Evolutionary conservation across 2,888 invertebrate species (phyloP).

Genomic region (Sialis lutaria): DNA sequence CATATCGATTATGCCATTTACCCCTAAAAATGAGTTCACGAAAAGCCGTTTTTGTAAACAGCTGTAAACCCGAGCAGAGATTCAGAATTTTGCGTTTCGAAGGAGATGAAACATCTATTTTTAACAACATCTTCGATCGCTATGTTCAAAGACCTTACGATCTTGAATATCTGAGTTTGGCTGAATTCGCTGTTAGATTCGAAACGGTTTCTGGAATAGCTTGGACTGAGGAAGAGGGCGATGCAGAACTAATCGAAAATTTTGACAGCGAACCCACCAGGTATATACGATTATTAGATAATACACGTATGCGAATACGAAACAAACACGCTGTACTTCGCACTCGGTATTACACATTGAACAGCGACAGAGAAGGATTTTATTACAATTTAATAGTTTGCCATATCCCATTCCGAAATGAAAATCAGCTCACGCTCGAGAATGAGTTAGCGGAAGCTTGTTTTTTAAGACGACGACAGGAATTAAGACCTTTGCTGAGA

Average conservation of each 20-base stretch:
- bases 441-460: slow-evolving; percentile 3
- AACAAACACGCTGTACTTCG: slow-evolving; percentile 14
- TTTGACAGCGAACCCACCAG: neutral
- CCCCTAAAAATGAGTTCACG: too few relatives aligned
- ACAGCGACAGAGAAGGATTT: slow-evolving; percentile 4
- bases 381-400: slow-evolving; percentile 7
- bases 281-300: slow-evolving; percentile 13
- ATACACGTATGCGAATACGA: slow-evolving; percentile 10
- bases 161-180: too few relatives aligned
- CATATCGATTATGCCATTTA: too few relatives aligned
- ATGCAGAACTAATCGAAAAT: neutral
- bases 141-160: too few relatives aligned
- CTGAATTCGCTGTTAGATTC: too few relatives aligned
- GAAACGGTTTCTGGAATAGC: too few relatives aligned
- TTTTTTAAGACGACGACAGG: slow-evolving; percentile 4
- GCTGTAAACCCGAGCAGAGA: too few relatives aligned
- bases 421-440: neutral
- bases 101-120: too few relatives aligned
- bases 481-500: slow-evolving; percentile 10
- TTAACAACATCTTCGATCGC: too few relatives aligned
- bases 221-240: too few relatives aligned
- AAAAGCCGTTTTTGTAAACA: too few relatives aligned
- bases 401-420: slow-evolving; percentile 7
- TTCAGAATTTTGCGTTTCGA: too few relatives aligned
- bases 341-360: neutral